These are phyloP conservation scores for Ammodytes dubius DNA, from an alignment of 2,113 vertebrate species.

Conservation along the genomic window DNA sequence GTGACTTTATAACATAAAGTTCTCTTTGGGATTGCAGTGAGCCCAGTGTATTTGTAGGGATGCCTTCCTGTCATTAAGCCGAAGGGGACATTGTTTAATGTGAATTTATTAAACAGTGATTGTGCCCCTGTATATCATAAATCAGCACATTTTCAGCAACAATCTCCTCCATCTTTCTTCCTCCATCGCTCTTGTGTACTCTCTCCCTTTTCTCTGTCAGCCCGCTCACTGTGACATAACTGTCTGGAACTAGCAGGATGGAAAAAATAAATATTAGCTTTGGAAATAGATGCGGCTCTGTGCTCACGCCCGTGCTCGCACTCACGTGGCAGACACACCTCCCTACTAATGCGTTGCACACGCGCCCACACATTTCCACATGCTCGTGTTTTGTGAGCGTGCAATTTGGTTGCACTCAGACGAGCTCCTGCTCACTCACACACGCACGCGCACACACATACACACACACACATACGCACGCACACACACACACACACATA, in stretches of 20 bases:
- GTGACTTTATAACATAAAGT: conserved; percentile 39
- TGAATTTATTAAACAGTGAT: conserved; percentile 62
- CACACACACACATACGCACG: conserved; percentile 4
- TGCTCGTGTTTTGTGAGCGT: conserved; percentile 25
- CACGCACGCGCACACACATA: neutral
- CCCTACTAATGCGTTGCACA: conserved; percentile 29
- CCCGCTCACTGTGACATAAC: conserved; percentile 70
- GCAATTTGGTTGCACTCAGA: conserved; percentile 19
- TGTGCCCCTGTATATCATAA: conserved; percentile 39
- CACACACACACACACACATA: conserved; percentile 16
- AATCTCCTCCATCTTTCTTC: conserved; percentile 26
- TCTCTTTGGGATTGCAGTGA: conserved; percentile 39
- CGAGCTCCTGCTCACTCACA: neutral
- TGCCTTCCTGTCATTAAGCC: conserved; percentile 67
- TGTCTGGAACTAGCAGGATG: conserved; percentile 65
- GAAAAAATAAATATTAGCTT: conserved; percentile 78
- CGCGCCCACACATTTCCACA: conserved; percentile 53
- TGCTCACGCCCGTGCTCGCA: conserved; percentile 31
- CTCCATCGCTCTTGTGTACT: neutral
- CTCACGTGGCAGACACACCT: conserved; percentile 69
- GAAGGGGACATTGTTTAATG: conserved; percentile 42
- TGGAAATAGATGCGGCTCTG: conserved; percentile 60
- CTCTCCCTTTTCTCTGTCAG: neutral
- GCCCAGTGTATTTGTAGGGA: conserved; percentile 29
- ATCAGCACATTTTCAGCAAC: conserved; percentile 16